Evolutionary conservation across 2,797 vertebrate genomes (phyloP), one percentile per base, ranked within the genome.

Genomic region (Echiichthys vipera): DNA sequence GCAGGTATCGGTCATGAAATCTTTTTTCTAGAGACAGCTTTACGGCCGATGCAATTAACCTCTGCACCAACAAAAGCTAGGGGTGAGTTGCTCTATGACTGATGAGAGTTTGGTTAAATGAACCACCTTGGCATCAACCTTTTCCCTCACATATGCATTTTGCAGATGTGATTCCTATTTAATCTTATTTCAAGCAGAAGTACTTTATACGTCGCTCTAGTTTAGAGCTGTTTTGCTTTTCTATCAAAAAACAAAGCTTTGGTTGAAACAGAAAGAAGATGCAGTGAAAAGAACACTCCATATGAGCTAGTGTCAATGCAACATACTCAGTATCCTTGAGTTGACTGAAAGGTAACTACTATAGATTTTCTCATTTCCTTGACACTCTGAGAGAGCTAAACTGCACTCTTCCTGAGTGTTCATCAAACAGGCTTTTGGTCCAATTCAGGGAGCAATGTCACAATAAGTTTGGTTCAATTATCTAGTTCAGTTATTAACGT

Each of bases 41-140:
- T 42, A 67, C 61, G 54, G 39, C 53, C 5, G 6, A 59, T 47
- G 25, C 47, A 67, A 50, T 78, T 80, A 68, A 24, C 39, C 40
- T 66, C 24, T 43, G n/a, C 39, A 56, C 56, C 37, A 67, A 24
- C 29, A 67, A 51, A 43, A 65, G 30, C 18, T 71, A 47, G 53
- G 69, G 56, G 25, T 25, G 42, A 24, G 36, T 25, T 37, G 42
- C 34, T 45, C 22, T 4, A 13, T 59, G 53, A 54, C 42, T 27
- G 42, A 59, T 37, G 34, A 39, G n/a, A 13, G 5, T 68, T 51
- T 63, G 5, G 54, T 63, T 34, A 18, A 68, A 50, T 46, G 27
- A 71, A 57, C 39, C 27, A 53, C 34, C 10, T 18, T 62, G 54
- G 20, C 30, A 53, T 39, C 32, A 27, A 70, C 47, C 56, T 49